Evolutionary conservation across 1,140 invertebrate species (phyloP).

Genomic region (Hycleus phaleratus): DNA sequence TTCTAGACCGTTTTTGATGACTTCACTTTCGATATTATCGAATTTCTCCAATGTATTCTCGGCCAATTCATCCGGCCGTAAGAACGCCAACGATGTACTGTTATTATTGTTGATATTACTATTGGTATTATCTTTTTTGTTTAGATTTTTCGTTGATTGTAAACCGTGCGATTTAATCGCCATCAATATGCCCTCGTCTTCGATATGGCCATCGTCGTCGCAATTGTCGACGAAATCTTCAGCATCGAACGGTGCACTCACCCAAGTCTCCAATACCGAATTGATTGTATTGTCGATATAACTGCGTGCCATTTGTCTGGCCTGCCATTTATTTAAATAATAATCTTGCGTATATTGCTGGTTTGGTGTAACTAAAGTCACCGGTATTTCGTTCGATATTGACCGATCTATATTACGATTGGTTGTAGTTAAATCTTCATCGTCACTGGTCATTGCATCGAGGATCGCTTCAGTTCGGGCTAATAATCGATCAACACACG

Average conservation of each 20-base stretch:
- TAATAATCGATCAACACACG: conserved; percentile 28
- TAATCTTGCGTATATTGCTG: conserved; percentile 42
- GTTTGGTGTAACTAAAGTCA: conserved; percentile 28
- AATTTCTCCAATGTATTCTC: conserved; percentile 18
- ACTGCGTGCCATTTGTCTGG: conserved; percentile 58
- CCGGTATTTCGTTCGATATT: conserved; percentile 31
- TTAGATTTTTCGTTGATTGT: conserved; percentile 32
- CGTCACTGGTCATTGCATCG: conserved; percentile 21
- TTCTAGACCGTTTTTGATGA: conserved; percentile 15
- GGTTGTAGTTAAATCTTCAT: conserved; percentile 15
- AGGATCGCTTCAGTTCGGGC: conserved; percentile 28
- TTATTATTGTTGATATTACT: neutral
- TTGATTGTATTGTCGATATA: conserved; percentile 68
- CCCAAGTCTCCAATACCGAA: conserved; percentile 55
- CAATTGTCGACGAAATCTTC: conserved; percentile 48
- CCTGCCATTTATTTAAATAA: conserved; percentile 56
- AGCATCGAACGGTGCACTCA: conserved; percentile 46
- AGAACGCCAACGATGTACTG: neutral
- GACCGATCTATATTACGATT: conserved; percentile 21
- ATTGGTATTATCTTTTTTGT: neutral
- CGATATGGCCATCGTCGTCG: conserved; percentile 48
- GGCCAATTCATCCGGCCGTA: conserved; percentile 5
- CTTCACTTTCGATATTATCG: conserved; percentile 14
- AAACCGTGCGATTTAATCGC: conserved; percentile 56
- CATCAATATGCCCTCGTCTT: conserved; percentile 59